phyloP scores from a whole-genome alignment of 2,888 invertebrate genomes.

The Latrodectus hesperus region DNA sequence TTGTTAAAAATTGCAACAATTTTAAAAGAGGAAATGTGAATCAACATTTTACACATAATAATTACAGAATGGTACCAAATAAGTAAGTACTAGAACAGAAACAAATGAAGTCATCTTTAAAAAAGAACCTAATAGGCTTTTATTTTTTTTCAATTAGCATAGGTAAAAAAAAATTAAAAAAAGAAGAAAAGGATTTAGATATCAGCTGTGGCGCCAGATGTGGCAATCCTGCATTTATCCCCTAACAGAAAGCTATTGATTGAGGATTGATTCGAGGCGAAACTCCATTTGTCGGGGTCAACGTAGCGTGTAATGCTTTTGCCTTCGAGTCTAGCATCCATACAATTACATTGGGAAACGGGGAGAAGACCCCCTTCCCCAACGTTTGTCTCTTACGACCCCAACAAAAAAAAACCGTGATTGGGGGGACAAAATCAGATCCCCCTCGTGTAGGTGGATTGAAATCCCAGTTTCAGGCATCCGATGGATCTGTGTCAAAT shows the following conservation, averaged over 20 bases:
- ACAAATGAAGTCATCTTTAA: neutral
- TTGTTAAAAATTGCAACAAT: no score
- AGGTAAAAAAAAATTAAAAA: no score
- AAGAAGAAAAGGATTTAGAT: neutral
- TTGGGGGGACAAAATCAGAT: neutral
- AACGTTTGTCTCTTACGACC: slow-evolving; percentile 27
- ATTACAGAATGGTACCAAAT: no score
- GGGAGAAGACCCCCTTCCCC: slow-evolving; percentile 23
- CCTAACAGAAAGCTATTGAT: slow-evolving; percentile 61
- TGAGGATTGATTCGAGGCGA: slow-evolving; percentile 67
- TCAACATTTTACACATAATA: no score
- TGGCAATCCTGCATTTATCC: slow-evolving; percentile 25
- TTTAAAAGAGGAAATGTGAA: no score
- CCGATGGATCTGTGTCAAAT: slow-evolving; percentile 55
- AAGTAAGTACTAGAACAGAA: no score
- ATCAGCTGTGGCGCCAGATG: slow-evolving; percentile 36
- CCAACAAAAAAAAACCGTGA: slow-evolving; percentile 20
- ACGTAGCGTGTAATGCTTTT: slow-evolving; percentile 66
- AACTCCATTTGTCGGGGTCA: slow-evolving; percentile 70
- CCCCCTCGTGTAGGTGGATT: slow-evolving; percentile 20
- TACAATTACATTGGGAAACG: slow-evolving; percentile 67
- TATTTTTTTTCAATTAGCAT: neutral
- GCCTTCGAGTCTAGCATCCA: slow-evolving; percentile 58
- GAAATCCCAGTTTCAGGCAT: slow-evolving; percentile 37
- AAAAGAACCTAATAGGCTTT: neutral